Percentiles rank a stretch among this genome's conserved stretches.
Evolutionary conservation across 2,888 invertebrate genomes (phyloP).

Genomic region (Drosophila sordidula): DNA sequence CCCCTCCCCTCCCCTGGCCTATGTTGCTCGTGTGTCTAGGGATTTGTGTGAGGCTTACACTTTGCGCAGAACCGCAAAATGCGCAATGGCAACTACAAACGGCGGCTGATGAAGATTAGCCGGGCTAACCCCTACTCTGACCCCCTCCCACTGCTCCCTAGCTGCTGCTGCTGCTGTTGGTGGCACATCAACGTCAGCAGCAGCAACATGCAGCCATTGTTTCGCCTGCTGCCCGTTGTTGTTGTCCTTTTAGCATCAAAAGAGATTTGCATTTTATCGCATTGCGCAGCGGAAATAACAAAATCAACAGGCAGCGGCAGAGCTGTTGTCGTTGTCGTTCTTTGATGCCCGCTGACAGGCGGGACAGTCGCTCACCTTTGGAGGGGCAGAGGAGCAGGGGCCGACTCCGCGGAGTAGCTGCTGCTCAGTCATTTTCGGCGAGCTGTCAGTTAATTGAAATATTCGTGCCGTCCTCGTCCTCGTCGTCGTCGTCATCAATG

Average conservation of each 20-base stretch:
- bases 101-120: constrained; percentile 83
- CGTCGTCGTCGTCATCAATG: constrained; percentile 43
- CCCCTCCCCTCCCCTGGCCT: neutral
- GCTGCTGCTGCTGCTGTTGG: constrained; percentile 38
- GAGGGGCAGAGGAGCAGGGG: neutral
- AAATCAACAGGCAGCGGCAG: constrained; percentile 54
- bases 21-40: constrained; percentile 56
- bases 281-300: constrained; percentile 73
- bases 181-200: constrained; percentile 55
- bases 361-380: constrained; percentile 59
- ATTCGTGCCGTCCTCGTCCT: constrained; percentile 63
- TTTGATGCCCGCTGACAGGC: constrained; percentile 60
- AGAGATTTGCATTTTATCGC: constrained; percentile 81
- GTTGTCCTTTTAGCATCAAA: constrained; percentile 79
- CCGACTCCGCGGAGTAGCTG: constrained; percentile 6
- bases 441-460: constrained; percentile 78
- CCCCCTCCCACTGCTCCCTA: no score
- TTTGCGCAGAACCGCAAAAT: constrained; percentile 58
- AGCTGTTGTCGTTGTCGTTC: constrained; percentile 54
- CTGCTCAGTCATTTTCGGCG: constrained; percentile 71
- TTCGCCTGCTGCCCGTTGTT: constrained; percentile 32
- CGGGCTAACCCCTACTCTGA: constrained; percentile 28
- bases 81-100: constrained; percentile 70
- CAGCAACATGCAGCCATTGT: constrained; percentile 64
- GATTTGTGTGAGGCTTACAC: constrained; percentile 80